phyloP scores from a whole-genome alignment of 2,113 vertebrate genomes.

The Atractosteus spatula region DNA sequence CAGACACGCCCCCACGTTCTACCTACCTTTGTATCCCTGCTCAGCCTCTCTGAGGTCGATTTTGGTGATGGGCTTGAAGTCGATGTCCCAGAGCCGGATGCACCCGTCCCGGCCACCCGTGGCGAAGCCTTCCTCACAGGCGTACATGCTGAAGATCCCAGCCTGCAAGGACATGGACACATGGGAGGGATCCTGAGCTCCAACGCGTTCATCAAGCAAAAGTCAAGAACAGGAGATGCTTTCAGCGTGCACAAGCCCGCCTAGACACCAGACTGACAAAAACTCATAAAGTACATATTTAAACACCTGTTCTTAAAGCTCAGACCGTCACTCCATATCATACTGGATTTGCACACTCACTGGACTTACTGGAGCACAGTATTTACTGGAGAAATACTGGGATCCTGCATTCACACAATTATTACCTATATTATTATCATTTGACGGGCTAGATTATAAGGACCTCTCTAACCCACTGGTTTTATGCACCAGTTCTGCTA shows the following conservation, averaged over 20 bases:
- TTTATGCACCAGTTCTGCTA: no score
- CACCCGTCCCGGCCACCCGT: constrained; percentile 94
- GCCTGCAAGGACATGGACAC: constrained; percentile 64
- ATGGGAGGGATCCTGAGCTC: background rate
- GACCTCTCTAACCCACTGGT: no score
- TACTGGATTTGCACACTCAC: no score
- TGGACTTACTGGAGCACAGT: no score
- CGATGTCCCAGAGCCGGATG: constrained; percentile 89
- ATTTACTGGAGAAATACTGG: no score
- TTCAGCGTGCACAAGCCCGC: background rate
- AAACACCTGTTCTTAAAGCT: background rate
- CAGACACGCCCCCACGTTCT: no score
- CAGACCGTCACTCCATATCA: background rate
- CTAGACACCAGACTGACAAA: constrained; percentile 1
- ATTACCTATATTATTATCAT: no score
- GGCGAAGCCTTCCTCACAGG: constrained; percentile 92
- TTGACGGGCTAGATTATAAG: no score
- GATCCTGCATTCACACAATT: no score
- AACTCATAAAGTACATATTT: background rate
- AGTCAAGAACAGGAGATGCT: no score
- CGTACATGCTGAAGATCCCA: constrained; percentile 96
- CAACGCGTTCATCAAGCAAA: background rate
- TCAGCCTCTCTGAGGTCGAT: constrained; percentile 94
- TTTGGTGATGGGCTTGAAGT: constrained; percentile 97
- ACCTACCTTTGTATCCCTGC: constrained; percentile 93